Conservation (phyloP, 2,797 vertebrate genomes). For the Myotis vivesi region DNA sequence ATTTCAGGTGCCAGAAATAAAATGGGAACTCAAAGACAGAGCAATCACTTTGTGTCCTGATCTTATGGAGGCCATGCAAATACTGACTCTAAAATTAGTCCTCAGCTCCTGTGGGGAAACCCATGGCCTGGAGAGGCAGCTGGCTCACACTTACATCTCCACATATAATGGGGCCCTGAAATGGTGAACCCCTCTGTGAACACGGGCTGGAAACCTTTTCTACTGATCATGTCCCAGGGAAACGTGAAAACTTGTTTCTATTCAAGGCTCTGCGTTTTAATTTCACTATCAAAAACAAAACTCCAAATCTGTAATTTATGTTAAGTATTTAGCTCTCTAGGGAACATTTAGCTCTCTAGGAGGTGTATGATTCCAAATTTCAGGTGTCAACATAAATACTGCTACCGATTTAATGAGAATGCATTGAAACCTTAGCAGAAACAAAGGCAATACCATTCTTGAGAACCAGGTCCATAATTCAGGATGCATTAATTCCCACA, state of each 20-base stretch:
- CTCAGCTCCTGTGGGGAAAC: background rate
- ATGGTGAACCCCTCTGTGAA: background rate
- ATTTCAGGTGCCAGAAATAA: background rate
- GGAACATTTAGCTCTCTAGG: background rate
- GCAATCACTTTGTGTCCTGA: background rate
- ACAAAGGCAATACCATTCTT: background rate
- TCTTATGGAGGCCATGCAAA: background rate
- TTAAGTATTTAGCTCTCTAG: background rate
- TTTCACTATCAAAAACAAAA: background rate
- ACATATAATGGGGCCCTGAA: background rate
- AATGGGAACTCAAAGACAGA: background rate
- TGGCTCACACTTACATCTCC: background rate
- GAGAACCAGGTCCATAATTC: background rate
- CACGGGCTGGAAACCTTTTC: background rate
- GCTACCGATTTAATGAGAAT: background rate
- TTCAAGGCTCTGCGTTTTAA: background rate
- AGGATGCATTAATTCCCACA: background rate
- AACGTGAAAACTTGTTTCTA: conserved; percentile 14
- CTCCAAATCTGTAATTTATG: background rate
- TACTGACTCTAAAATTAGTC: background rate
- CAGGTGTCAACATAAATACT: background rate
- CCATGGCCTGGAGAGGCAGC: background rate
- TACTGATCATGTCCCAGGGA: background rate
- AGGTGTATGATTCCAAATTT: background rate
- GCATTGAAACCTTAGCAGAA: background rate